Percentiles rank a stretch among this genome's conserved stretches.
phyloP scores from a whole-genome alignment of 2,113 vertebrate genomes.

The Chionis minor region DNA sequence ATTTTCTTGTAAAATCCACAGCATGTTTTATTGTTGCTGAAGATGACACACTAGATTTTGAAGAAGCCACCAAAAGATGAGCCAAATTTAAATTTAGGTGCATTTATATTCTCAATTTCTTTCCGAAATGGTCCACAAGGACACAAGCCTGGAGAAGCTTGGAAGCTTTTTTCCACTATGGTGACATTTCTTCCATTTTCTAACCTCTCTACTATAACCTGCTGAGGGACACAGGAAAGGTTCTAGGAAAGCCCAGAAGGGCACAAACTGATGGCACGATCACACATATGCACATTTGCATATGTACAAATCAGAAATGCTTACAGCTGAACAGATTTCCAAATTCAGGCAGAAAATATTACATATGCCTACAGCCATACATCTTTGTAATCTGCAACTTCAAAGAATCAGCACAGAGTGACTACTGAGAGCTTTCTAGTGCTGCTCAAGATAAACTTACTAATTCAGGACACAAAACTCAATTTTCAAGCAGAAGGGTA shows the following conservation, averaged over 20 bases:
- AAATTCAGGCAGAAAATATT: neutral
- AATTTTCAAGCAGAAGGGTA: neutral
- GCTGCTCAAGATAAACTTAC: neutral
- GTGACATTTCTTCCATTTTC: neutral
- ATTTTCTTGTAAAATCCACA: neutral
- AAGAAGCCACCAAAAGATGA: neutral
- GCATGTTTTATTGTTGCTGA: neutral
- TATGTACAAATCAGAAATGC: neutral
- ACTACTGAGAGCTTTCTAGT: neutral
- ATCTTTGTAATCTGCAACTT: neutral
- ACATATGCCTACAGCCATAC: neutral
- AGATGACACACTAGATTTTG: neutral
- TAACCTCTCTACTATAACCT: neutral
- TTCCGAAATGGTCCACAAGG: neutral
- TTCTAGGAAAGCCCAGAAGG: neutral
- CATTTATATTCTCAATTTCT: neutral
- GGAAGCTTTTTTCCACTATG: neutral
- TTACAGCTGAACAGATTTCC: neutral
- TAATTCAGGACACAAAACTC: neutral
- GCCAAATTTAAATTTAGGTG: neutral
- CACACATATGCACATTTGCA: neutral
- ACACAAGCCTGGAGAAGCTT: neutral
- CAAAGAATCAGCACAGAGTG: neutral
- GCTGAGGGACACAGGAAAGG: neutral
- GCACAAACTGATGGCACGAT: neutral